A percentile compares a stretch with the other conserved stretches of the same genome.
phyloP scores from a whole-genome alignment of 1,140 invertebrate species.

The Caenorhabditis brenneri region DNA sequence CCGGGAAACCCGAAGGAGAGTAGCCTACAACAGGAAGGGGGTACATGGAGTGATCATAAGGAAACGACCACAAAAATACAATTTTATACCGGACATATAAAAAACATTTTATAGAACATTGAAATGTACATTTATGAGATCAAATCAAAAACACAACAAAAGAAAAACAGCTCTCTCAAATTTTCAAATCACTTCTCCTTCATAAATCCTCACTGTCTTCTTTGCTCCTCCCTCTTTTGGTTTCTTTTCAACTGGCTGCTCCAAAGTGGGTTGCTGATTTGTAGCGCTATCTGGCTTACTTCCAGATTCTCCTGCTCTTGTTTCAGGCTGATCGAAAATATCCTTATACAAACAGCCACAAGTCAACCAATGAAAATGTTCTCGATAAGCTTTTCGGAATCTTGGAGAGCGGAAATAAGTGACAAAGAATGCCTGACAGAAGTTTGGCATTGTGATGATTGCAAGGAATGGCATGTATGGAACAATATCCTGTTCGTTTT shows the following conservation, averaged over 20 bases:
- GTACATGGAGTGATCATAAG: no score
- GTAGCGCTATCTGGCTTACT: conserved; percentile 14
- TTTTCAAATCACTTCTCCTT: conserved; percentile 1
- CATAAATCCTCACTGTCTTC: conserved; percentile 9
- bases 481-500: background rate
- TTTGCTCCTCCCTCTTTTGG: background rate
- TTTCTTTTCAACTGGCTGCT: background rate
- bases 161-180: background rate
- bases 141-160: background rate
- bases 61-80: no score
- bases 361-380: conserved; percentile 32
- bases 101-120: no score
- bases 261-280: background rate
- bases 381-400: conserved; percentile 14
- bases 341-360: background rate
- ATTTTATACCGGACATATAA: no score
- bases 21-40: background rate
- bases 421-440: conserved; percentile 16
- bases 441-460: conserved; percentile 20
- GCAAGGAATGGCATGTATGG: conserved; percentile 9
- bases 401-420: conserved; percentile 9
- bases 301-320: background rate
- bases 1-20: background rate
- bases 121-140: background rate
- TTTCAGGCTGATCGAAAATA: background rate